Percentiles rank a stretch among this genome's conserved stretches.
Evolutionary conservation across 2,113 vertebrate species (phyloP).

Genomic region (Sclerurus mexicanus): DNA sequence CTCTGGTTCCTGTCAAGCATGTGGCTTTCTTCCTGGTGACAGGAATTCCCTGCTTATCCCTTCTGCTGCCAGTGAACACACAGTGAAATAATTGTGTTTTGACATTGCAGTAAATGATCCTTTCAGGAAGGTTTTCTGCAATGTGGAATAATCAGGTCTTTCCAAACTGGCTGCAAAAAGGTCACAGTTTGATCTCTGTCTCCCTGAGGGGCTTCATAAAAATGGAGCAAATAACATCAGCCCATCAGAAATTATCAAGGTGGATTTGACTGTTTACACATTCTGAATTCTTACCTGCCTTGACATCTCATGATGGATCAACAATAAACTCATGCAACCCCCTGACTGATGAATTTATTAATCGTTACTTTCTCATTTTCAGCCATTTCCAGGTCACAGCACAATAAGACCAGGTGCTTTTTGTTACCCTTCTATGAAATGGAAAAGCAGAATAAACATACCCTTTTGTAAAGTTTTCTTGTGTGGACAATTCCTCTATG

Average conservation of each 20-base stretch:
- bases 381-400: neutral
- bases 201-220: neutral
- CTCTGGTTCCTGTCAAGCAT: neutral
- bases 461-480: neutral
- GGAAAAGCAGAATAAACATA: constrained; percentile 15
- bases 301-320: neutral
- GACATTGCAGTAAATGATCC: neutral
- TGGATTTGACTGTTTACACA: neutral
- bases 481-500: neutral
- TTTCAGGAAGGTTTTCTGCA: neutral
- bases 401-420: neutral
- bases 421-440: neutral
- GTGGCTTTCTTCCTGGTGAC: neutral
- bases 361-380: neutral
- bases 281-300: neutral
- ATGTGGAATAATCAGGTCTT: neutral
- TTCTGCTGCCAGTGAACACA: neutral
- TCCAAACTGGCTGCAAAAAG: neutral
- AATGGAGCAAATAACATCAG: neutral
- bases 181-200: neutral
- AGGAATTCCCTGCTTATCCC: neutral
- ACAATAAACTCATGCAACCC: neutral
- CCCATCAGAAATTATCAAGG: neutral
- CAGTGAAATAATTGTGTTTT: neutral
- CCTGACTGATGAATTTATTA: neutral